phyloP scores from a whole-genome alignment of 2,797 vertebrate species.

The Rhinella marina region DNA sequence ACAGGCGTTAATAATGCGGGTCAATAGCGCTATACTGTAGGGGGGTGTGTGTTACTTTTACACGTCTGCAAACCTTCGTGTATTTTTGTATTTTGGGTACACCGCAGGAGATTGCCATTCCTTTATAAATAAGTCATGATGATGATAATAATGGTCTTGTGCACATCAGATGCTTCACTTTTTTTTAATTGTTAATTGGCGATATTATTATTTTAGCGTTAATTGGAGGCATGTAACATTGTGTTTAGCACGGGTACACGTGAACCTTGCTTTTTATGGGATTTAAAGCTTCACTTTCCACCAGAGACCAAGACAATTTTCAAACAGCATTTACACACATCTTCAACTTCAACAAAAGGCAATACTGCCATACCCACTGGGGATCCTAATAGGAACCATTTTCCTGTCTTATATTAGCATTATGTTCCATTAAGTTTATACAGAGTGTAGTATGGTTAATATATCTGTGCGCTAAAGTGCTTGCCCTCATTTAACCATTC shows the following conservation, averaged over 20 bases:
- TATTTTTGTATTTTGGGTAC: neutral
- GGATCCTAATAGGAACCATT: slow-evolving; percentile 59
- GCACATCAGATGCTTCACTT: neutral
- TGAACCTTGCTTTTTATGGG: slow-evolving; percentile 45
- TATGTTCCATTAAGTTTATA: slow-evolving; percentile 56
- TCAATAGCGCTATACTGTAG: neutral
- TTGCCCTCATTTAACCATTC: slow-evolving; percentile 36
- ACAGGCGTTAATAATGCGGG: neutral
- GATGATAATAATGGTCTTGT: slow-evolving; percentile 1
- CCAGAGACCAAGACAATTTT: slow-evolving; percentile 57
- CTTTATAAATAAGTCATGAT: slow-evolving; percentile 28
- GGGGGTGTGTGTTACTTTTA: neutral
- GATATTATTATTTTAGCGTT: slow-evolving; percentile 49
- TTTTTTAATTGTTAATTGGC: slow-evolving; percentile 33
- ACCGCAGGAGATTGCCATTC: neutral
- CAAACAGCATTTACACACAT: slow-evolving; percentile 56
- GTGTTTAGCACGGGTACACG: slow-evolving; percentile 27
- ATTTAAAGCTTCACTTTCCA: slow-evolving; percentile 47
- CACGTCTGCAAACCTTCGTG: neutral
- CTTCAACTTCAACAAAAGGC: slow-evolving; percentile 55
- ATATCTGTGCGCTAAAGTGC: slow-evolving; percentile 45
- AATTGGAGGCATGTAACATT: slow-evolving; percentile 45
- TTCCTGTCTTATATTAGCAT: slow-evolving; percentile 57
- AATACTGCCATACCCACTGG: slow-evolving; percentile 42
- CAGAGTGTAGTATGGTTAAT: slow-evolving; percentile 43